Conservation (phyloP, 2,113 vertebrate species). For the Xenus cinereus region DNA sequence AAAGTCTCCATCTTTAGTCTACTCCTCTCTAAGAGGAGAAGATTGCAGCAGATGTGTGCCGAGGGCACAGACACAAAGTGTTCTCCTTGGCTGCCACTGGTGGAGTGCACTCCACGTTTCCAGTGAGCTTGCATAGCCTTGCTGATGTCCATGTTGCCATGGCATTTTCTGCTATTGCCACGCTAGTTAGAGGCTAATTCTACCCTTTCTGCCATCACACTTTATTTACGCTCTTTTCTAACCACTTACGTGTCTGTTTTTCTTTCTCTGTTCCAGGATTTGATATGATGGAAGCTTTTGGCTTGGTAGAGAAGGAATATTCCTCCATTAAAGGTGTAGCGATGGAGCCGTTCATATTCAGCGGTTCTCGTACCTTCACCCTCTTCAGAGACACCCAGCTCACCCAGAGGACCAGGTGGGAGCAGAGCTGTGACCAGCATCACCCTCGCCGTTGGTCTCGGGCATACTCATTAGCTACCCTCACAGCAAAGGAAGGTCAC, state of each 20-base stretch:
- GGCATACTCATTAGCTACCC: rapidly evolving
- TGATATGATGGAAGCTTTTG: constrained; percentile 92
- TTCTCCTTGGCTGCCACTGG: neutral
- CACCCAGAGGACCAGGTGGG: constrained; percentile 84
- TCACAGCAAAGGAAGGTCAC: neutral
- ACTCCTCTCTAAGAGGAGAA: neutral
- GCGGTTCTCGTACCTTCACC: constrained; percentile 78
- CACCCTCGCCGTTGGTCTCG: neutral
- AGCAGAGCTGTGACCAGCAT: neutral
- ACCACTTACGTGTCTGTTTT: neutral
- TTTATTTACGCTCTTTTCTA: neutral
- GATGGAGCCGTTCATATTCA: constrained; percentile 84
- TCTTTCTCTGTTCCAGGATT: constrained; percentile 76
- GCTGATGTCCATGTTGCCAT: neutral
- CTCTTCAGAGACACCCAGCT: constrained; percentile 86
- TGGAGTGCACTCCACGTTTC: neutral
- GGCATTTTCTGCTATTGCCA: neutral
- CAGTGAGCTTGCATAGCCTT: neutral
- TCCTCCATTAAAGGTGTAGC: constrained; percentile 85
- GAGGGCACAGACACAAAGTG: neutral
- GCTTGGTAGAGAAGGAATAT: constrained; percentile 83
- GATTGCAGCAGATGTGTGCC: neutral
- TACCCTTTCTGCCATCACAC: neutral
- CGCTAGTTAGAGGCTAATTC: neutral
- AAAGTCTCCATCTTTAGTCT: neutral